These are phyloP conservation scores for Myripristis murdjan DNA, from an alignment of 2,797 vertebrate species.

Conservation along the genomic window DNA sequence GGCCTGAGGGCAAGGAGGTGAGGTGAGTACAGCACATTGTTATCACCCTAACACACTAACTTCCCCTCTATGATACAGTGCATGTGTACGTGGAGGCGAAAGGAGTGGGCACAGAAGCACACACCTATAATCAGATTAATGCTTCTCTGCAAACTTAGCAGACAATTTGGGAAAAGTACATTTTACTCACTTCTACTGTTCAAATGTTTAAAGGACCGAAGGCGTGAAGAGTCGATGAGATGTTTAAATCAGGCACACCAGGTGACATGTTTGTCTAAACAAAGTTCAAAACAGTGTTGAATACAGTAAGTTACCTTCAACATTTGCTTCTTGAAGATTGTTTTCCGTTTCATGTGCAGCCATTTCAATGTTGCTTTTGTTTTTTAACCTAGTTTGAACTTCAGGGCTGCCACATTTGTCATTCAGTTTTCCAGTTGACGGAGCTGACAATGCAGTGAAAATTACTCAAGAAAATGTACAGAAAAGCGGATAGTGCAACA, in stretches of 20 bases:
- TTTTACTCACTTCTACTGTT: background rate
- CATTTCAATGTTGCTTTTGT: background rate
- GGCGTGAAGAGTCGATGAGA: background rate
- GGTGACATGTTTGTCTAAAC: background rate
- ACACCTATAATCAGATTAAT: background rate
- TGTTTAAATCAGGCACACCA: background rate
- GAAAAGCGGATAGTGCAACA: too few species aligned
- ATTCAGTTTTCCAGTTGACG: background rate
- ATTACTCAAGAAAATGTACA: too few species aligned
- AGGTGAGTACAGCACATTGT: slow-evolving; percentile 44
- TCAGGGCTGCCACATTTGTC: background rate
- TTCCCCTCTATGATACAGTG: slow-evolving; percentile 44
- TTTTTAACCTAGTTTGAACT: background rate
- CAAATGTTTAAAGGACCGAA: background rate
- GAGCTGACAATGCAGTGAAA: background rate
- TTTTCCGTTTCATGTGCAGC: background rate
- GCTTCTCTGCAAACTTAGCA: background rate
- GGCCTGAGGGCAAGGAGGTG: slow-evolving; percentile 50
- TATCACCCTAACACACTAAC: slow-evolving; percentile 70
- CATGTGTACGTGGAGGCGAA: background rate
- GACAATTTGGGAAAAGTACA: background rate
- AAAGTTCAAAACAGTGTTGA: background rate
- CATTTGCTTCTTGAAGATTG: too few species aligned
- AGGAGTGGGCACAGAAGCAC: background rate
- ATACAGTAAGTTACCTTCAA: too few species aligned